phyloP scores from a whole-genome alignment of 1,140 invertebrate genomes.

The Popillia japonica region DNA sequence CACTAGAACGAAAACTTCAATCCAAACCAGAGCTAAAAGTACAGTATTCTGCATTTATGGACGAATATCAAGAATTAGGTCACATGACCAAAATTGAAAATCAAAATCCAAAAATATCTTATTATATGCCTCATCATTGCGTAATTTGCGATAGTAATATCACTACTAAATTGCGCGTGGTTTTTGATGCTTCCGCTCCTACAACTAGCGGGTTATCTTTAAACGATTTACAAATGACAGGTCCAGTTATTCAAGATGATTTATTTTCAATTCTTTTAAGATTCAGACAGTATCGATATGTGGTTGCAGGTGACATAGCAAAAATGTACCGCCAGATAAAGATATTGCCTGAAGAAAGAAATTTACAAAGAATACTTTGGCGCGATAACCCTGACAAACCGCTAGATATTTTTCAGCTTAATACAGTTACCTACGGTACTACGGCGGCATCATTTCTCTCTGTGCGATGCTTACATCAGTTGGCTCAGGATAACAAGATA shows the following conservation, averaged over 20 bases:
- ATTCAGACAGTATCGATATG: background rate
- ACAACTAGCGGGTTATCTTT: conserved; percentile 53
- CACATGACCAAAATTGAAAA: conserved; percentile 24
- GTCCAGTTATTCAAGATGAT: conserved; percentile 58
- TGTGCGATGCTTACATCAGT: conserved; percentile 53
- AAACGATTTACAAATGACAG: conserved; percentile 55
- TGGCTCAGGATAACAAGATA: conserved; percentile 55
- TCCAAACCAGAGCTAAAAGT: background rate
- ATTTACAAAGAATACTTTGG: background rate
- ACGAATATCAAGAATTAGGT: conserved; percentile 6
- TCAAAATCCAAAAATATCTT: background rate
- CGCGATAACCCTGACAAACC: background rate
- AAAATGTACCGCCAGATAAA: background rate
- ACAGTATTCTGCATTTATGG: background rate
- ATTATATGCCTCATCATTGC: conserved; percentile 60
- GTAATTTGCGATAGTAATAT: conserved; percentile 51
- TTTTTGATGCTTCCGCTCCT: conserved; percentile 57
- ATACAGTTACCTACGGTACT: conserved; percentile 57
- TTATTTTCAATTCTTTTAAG: conserved; percentile 50
- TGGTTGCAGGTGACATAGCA: background rate
- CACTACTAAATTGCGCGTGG: conserved; percentile 56
- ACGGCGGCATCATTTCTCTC: conserved; percentile 57
- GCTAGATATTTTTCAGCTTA: background rate
- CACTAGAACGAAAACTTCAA: background rate
- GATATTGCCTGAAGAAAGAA: background rate